A percentile compares a stretch with the other conserved stretches of the same genome.
phyloP scores from a whole-genome alignment of 2,888 invertebrate species.

The Synergus itoensis region DNA sequence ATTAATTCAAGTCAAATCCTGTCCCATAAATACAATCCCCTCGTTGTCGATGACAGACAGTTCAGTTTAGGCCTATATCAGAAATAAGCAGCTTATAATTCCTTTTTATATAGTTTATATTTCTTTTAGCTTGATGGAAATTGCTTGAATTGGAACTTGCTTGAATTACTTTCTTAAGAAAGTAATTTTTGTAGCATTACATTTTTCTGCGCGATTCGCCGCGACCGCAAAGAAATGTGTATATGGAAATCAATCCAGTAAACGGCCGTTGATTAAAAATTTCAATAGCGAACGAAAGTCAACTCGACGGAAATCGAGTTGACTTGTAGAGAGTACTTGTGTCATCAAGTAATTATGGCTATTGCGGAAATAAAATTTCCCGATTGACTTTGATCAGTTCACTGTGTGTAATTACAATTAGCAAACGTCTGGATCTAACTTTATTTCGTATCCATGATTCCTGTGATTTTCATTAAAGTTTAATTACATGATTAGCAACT shows the following conservation, averaged over 20 bases:
- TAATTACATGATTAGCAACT: constrained; percentile 25
- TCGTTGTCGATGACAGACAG: neutral
- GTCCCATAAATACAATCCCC: constrained; percentile 35
- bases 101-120: neutral
- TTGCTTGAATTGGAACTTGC: too few species aligned
- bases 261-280: neutral
- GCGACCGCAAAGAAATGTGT: neutral
- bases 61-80: neutral
- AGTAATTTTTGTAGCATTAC: neutral
- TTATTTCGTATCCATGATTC: neutral
- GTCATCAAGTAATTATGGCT: constrained; percentile 9
- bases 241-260: neutral
- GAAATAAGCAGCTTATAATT: neutral
- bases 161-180: too few species aligned
- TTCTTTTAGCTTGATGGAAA: too few species aligned
- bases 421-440: constrained; percentile 3
- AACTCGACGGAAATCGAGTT: neutral
- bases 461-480: neutral
- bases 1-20: constrained; percentile 46
- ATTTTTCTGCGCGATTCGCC: neutral
- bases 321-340: neutral
- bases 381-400: constrained; percentile 9
- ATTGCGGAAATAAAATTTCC: constrained; percentile 14
- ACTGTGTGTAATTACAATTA: neutral
- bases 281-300: neutral